Percentiles rank a stretch among this genome's conserved stretches.
These are phyloP conservation scores for Ascaphus truei DNA, from an alignment of 2,113 vertebrate genomes.

Conservation along the genomic window DNA sequence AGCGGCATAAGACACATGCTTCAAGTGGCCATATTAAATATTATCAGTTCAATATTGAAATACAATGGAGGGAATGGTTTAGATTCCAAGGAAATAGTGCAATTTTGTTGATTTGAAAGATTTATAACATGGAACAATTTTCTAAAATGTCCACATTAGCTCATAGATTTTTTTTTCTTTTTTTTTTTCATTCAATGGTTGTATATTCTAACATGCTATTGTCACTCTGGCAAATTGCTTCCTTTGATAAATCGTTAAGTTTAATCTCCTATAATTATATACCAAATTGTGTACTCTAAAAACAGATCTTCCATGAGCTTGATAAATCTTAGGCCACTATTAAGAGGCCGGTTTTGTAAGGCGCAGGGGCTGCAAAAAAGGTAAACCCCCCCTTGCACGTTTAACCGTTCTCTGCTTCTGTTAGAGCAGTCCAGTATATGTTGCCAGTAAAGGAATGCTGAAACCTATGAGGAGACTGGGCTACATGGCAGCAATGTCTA, in stretches of 20 bases:
- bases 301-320: slow-evolving; percentile 33
- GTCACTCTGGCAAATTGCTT: slow-evolving; percentile 29
- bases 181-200: slow-evolving; percentile 20
- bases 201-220: slow-evolving; percentile 9
- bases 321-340: too few relatives aligned
- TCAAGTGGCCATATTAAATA: slow-evolving; percentile 52
- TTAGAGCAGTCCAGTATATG: too few relatives aligned
- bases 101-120: slow-evolving; percentile 49
- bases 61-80: slow-evolving; percentile 46
- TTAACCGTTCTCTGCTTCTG: too few relatives aligned
- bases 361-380: too few relatives aligned
- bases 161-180: slow-evolving; percentile 7
- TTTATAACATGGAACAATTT: not conserved
- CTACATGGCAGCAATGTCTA: too few relatives aligned
- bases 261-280: slow-evolving; percentile 20
- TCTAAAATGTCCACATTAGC: slow-evolving; percentile 14
- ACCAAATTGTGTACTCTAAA: slow-evolving; percentile 42
- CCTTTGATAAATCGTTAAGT: slow-evolving; percentile 19
- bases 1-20: slow-evolving; percentile 48
- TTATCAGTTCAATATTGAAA: slow-evolving; percentile 56
- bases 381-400: too few relatives aligned
- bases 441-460: too few relatives aligned
- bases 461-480: too few relatives aligned
- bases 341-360: too few relatives aligned
- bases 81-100: slow-evolving; percentile 47